These are phyloP conservation scores for Cecidostiba fungosa DNA, from an alignment of 2,888 invertebrate species.

Conservation along the genomic window DNA sequence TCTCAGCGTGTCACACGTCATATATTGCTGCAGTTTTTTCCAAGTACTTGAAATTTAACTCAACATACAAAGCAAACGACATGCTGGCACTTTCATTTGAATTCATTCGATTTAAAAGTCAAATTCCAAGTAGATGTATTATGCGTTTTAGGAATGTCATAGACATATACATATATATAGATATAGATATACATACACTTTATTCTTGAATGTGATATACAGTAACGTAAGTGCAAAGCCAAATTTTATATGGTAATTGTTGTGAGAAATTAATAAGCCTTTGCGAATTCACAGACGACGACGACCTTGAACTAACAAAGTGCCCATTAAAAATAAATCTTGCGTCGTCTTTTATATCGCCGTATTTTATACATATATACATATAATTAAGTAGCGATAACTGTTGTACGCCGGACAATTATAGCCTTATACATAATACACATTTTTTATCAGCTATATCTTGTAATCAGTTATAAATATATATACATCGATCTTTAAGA, in stretches of 20 bases:
- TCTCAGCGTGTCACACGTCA: not conserved
- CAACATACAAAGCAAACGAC: slow-evolving; percentile 15
- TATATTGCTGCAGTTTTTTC: not conserved
- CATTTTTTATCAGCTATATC: not conserved
- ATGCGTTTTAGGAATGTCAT: slow-evolving; percentile 6
- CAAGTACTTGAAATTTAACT: not conserved
- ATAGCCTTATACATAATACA: not conserved
- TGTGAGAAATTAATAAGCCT: not conserved
- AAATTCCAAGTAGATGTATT: slow-evolving; percentile 35
- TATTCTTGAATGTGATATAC: slow-evolving; percentile 1
- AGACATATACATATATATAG: not conserved
- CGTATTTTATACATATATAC: not conserved
- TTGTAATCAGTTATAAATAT: not conserved
- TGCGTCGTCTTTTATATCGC: not conserved
- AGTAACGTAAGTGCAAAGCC: not conserved
- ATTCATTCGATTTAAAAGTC: slow-evolving; percentile 37
- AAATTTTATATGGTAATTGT: not conserved
- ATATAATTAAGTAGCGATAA: not conserved
- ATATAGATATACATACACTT: not conserved
- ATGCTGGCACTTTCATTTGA: not conserved
- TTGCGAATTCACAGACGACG: not conserved
- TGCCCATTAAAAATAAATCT: not conserved
- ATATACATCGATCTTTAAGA: not conserved
- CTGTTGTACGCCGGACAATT: not conserved
- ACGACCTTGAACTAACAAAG: not conserved